These are phyloP conservation scores for Trachelipus rathkii DNA, from an alignment of 1,140 invertebrate genomes.

Conservation along the genomic window DNA sequence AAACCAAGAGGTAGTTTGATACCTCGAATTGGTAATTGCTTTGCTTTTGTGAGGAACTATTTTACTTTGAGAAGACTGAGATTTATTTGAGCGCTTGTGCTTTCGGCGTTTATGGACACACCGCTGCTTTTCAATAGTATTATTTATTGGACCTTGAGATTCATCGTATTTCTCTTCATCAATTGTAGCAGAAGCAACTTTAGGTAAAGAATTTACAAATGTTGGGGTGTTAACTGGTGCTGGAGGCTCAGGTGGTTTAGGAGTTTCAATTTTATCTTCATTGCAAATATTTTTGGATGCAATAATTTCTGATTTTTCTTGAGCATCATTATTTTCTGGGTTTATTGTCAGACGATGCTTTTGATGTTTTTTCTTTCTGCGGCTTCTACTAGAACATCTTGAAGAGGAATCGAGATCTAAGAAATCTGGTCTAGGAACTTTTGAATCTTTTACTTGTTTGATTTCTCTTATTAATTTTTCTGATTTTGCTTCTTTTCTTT, in stretches of 20 bases:
- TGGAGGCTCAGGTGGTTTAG: conserved; percentile 19
- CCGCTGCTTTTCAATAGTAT: not conserved
- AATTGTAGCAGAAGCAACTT: not conserved
- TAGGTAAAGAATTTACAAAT: not conserved
- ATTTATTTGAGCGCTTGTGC: no score
- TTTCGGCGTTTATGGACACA: not conserved
- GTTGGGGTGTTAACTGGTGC: not conserved
- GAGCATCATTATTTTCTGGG: no score
- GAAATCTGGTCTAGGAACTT: not conserved
- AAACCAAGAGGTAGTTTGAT: conserved; percentile 11
- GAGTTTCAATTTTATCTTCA: conserved; percentile 8
- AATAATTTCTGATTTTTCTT: no score
- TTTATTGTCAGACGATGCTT: not conserved
- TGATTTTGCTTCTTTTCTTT: not conserved
- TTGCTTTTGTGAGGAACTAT: conserved; percentile 12
- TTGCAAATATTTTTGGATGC: no score
- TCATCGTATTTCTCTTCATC: not conserved
- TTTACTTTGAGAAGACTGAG: conserved; percentile 14
- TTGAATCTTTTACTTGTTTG: no score
- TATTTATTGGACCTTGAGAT: not conserved
- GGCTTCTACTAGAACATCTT: not conserved
- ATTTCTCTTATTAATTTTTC: no score
- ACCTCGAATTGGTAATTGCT: not conserved
- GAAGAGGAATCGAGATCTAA: not conserved
- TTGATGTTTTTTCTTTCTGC: not conserved